These are phyloP conservation scores for Drosophila auraria DNA, from an alignment of 1,140 invertebrate species.

Conservation along the genomic window DNA sequence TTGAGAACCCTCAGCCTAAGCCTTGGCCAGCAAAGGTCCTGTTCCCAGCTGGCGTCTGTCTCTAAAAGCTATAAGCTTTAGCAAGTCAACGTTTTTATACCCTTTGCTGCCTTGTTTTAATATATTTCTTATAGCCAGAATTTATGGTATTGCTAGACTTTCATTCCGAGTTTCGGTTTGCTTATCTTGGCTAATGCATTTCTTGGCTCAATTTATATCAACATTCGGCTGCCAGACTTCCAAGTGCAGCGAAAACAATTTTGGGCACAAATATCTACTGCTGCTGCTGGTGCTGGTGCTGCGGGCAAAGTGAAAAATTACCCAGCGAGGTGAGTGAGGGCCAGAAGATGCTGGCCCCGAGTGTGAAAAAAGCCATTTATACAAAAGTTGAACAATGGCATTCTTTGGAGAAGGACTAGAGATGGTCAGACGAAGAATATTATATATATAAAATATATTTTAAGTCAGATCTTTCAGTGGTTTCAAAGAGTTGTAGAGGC, in stretches of 20 bases:
- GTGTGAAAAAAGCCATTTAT: constrained; percentile 36
- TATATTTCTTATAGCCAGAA: neutral
- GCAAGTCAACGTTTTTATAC: constrained; percentile 13
- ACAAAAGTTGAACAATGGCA: constrained; percentile 24
- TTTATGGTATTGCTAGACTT: neutral
- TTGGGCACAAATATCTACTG: constrained; percentile 12
- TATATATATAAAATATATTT: neutral
- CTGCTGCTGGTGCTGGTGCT: no score
- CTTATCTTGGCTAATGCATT: constrained; percentile 42
- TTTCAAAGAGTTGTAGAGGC: neutral
- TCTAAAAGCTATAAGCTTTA: neutral
- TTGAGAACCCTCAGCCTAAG: neutral
- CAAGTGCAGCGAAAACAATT: constrained; percentile 36
- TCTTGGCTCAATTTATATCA: constrained; percentile 15
- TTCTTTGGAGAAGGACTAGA: neutral
- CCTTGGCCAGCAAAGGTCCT: constrained; percentile 14
- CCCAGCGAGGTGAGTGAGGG: constrained; percentile 12
- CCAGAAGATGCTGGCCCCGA: constrained; percentile 10
- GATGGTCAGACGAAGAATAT: neutral
- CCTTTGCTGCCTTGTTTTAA: neutral
- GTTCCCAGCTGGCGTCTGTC: constrained; percentile 10
- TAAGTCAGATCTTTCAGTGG: no score
- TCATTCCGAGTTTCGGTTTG: neutral
- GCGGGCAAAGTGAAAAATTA: constrained; percentile 40
- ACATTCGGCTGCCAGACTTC: neutral